Conservation (phyloP, 1,140 invertebrate genomes). For the Drosophila lini region DNA sequence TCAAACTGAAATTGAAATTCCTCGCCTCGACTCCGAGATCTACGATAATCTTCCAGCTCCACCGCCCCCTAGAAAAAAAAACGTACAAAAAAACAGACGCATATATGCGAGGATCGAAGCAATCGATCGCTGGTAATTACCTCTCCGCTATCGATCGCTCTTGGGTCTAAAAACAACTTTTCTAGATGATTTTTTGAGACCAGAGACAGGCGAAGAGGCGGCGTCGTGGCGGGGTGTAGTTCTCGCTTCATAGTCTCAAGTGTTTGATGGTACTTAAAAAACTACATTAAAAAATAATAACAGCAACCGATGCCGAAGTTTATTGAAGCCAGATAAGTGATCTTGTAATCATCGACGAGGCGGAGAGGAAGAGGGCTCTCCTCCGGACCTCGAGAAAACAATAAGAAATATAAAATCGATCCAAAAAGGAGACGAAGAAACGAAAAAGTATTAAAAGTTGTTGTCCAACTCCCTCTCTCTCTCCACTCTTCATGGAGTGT, state of each 20-base stretch:
- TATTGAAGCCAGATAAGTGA: conserved; percentile 81
- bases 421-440: conserved; percentile 46
- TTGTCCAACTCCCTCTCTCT: conserved; percentile 27
- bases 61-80: conserved; percentile 27
- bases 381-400: conserved; percentile 52
- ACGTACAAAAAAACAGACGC: background rate
- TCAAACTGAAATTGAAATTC: conserved; percentile 48
- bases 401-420: conserved; percentile 80
- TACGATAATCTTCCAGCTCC: conserved; percentile 31
- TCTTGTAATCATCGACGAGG: conserved; percentile 74
- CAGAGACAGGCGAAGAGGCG: background rate
- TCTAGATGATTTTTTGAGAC: conserved; percentile 61
- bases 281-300: conserved; percentile 83
- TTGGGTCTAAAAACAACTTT: conserved; percentile 64
- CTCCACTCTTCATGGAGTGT: conserved; percentile 31
- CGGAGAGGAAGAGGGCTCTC: conserved; percentile 9
- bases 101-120: conserved; percentile 34
- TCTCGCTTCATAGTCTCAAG: conserved; percentile 80
- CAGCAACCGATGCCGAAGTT: conserved; percentile 73
- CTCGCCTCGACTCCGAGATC: conserved; percentile 15
- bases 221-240: conserved; percentile 17
- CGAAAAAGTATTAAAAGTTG: conserved; percentile 63
- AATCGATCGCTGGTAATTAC: conserved; percentile 56
- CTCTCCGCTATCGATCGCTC: conserved; percentile 48
- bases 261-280: conserved; percentile 82